phyloP scores from a whole-genome alignment of 2,113 vertebrate genomes.

The Urocynchramus pylzowi region DNA sequence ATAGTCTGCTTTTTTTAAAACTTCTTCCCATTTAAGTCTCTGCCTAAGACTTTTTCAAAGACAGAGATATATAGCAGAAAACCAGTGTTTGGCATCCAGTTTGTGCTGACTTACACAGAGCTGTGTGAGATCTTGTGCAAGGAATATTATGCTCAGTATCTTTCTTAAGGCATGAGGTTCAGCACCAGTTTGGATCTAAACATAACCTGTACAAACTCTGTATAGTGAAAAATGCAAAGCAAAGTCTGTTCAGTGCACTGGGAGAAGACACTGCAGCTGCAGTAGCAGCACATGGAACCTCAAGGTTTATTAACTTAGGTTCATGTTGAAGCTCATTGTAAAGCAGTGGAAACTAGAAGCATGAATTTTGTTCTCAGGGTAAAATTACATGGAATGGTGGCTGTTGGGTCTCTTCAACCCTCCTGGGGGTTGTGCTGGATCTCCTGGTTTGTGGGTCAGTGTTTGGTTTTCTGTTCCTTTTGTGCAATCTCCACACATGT shows the following conservation, averaged over 20 bases:
- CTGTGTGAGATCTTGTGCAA: background rate
- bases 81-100: background rate
- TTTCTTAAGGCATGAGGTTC: background rate
- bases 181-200: background rate
- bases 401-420: background rate
- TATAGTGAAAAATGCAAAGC: background rate
- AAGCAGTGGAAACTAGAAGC: background rate
- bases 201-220: background rate
- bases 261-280: accelerated
- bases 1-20: background rate
- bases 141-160: background rate
- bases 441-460: background rate
- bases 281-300: background rate
- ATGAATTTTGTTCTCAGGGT: background rate
- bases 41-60: background rate
- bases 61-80: background rate
- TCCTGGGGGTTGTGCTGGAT: background rate
- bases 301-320: background rate
- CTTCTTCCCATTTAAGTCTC: background rate
- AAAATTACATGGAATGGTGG: accelerated
- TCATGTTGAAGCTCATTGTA: background rate
- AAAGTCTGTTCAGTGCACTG: background rate
- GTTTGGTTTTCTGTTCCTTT: background rate
- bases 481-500: background rate
- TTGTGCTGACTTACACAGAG: background rate